These are phyloP conservation scores for Macrosteles quadrilineatus DNA, from an alignment of 1,140 invertebrate genomes.

Conservation along the genomic window DNA sequence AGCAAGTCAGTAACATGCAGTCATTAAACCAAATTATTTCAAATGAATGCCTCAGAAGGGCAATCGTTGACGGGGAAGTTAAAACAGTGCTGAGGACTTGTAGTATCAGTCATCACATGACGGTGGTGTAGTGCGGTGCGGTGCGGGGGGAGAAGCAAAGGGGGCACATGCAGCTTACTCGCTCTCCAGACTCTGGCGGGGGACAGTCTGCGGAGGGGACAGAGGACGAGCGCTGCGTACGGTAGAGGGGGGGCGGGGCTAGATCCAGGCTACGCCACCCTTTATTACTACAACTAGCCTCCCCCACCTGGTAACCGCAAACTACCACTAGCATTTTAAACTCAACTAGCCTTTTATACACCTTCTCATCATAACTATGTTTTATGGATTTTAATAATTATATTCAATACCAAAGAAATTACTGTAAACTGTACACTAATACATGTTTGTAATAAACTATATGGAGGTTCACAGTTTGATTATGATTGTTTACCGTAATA, in stretches of 20 bases:
- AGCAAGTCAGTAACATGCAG: no score
- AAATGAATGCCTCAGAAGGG: no score
- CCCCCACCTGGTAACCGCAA: conserved; percentile 18
- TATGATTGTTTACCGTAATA: no score
- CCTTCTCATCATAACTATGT: no score
- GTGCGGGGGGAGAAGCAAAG: not conserved
- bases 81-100: no score
- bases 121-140: not conserved
- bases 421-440: no score
- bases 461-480: no score
- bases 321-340: conserved; percentile 8
- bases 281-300: conserved; percentile 46
- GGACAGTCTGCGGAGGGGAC: conserved; percentile 54
- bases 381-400: no score
- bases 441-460: no score
- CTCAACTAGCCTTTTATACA: not conserved
- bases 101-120: no score
- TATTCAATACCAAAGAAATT: no score
- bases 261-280: conserved; percentile 65
- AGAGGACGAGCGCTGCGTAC: conserved; percentile 61
- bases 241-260: conserved; percentile 57
- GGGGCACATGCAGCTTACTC: conserved; percentile 33
- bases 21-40: conserved; percentile 4
- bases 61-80: no score
- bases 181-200: conserved; percentile 27